phyloP scores from a whole-genome alignment of 2,888 invertebrate species.

The Zootermopsis nevadensis region DNA sequence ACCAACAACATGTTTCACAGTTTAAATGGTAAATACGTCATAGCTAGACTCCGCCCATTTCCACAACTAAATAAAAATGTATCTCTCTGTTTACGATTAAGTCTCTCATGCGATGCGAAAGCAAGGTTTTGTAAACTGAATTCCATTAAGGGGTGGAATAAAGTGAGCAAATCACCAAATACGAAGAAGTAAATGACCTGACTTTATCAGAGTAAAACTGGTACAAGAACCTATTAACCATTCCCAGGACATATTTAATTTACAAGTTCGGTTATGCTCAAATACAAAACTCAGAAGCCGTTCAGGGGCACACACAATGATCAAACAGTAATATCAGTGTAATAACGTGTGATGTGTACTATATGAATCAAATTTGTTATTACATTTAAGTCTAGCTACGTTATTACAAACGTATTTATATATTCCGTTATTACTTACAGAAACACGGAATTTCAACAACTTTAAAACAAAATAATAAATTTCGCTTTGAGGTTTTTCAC shows the following conservation, averaged over 20 bases:
- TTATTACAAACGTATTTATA: too few species aligned
- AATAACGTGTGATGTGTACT: too few species aligned
- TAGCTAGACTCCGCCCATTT: constrained; percentile 13
- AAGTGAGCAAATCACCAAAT: not conserved
- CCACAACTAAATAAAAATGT: not conserved
- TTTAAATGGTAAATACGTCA: not conserved
- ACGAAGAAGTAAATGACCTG: too few species aligned
- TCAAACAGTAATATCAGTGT: too few species aligned
- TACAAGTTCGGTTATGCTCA: not conserved
- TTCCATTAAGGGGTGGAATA: not conserved
- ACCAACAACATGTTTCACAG: constrained; percentile 5
- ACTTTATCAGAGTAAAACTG: too few species aligned
- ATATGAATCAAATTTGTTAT: too few species aligned
- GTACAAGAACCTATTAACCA: not conserved
- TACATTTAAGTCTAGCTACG: too few species aligned
- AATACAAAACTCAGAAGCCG: not conserved
- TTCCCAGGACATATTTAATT: not conserved
- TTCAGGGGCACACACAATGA: too few species aligned
- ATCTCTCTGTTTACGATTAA: not conserved
- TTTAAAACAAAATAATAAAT: too few species aligned
- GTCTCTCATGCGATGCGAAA: not conserved
- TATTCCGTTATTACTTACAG: too few species aligned
- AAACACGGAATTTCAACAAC: too few species aligned
- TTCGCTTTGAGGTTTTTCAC: too few species aligned
- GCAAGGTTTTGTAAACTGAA: constrained; percentile 20